Evolutionary conservation across 2,797 vertebrate species (phyloP).

Genomic region (Toxotes lorentzi): DNA sequence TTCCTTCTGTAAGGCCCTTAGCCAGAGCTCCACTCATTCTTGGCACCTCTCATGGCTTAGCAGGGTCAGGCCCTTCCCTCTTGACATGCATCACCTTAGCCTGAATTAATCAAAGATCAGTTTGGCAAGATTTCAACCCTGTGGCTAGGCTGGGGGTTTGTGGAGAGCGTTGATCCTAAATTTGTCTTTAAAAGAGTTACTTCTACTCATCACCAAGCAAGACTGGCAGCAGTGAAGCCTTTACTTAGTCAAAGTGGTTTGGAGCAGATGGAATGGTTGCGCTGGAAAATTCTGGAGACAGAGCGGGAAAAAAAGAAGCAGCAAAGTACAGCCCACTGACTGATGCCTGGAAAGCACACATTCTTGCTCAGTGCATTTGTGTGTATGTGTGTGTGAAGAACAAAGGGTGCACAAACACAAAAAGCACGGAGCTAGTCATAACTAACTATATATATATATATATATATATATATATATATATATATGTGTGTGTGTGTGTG

Average conservation of each 20-base stretch:
- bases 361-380: constrained; percentile 13
- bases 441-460: not conserved
- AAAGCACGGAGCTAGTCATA: constrained; percentile 10
- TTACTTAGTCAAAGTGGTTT: constrained; percentile 53
- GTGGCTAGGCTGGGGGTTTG: constrained; percentile 33
- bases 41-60: constrained; percentile 33
- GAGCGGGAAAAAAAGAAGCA: not conserved
- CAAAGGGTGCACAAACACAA: constrained; percentile 11
- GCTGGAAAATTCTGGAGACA: constrained; percentile 41
- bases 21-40: constrained; percentile 39
- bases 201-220: constrained; percentile 33
- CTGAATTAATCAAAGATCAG: constrained; percentile 52
- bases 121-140: constrained; percentile 36
- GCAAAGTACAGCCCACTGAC: constrained; percentile 34
- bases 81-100: constrained; percentile 34
- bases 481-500: no score
- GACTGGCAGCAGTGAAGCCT: constrained; percentile 28
- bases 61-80: constrained; percentile 34
- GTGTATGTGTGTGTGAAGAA: constrained; percentile 18
- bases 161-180: constrained; percentile 31
- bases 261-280: constrained; percentile 24
- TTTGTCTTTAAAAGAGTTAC: constrained; percentile 39
- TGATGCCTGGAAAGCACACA: constrained; percentile 15
- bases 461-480: no score
- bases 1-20: constrained; percentile 46